A percentile compares a stretch with the other conserved stretches of the same genome.
Conservation (phyloP, 1,140 invertebrate species). For the Platyscapa corneri region DNA sequence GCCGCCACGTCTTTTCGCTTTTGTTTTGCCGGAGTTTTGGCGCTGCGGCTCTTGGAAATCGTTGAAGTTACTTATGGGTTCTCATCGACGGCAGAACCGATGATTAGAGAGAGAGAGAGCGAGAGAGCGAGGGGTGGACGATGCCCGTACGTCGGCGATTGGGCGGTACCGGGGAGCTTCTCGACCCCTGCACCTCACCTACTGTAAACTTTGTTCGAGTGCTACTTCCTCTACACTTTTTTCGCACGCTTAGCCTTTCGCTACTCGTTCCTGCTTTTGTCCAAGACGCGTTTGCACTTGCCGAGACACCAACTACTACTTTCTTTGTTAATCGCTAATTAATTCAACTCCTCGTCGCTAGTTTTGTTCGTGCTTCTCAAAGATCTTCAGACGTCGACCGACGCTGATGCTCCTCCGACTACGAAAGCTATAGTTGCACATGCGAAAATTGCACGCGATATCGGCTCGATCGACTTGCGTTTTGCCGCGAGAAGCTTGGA, state of each 20-base stretch:
- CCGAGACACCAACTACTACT: neutral
- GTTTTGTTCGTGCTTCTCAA: too few species aligned
- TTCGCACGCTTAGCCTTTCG: neutral
- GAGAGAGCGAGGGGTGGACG: neutral
- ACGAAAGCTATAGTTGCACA: too few species aligned
- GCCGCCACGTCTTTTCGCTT: neutral
- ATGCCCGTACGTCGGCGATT: neutral
- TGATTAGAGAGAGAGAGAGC: conserved; percentile 35
- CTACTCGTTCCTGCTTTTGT: neutral
- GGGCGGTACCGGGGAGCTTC: neutral
- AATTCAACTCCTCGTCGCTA: too few species aligned
- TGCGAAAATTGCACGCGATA: too few species aligned
- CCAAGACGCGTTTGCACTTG: too few species aligned
- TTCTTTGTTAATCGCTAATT: too few species aligned
- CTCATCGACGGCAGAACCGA: conserved; percentile 35
- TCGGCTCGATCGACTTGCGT: too few species aligned
- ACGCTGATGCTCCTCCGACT: too few species aligned
- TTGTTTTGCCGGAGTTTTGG: neutral
- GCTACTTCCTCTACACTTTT: neutral
- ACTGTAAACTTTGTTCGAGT: neutral
- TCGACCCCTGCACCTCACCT: neutral
- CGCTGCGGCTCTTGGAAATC: conserved; percentile 12
- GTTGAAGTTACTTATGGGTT: conserved; percentile 24
- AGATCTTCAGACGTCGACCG: too few species aligned
- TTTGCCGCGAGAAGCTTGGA: too few species aligned